Evolutionary conservation across 2,888 invertebrate genomes (phyloP).

Genomic region (Drosophila fulvimacula): DNA sequence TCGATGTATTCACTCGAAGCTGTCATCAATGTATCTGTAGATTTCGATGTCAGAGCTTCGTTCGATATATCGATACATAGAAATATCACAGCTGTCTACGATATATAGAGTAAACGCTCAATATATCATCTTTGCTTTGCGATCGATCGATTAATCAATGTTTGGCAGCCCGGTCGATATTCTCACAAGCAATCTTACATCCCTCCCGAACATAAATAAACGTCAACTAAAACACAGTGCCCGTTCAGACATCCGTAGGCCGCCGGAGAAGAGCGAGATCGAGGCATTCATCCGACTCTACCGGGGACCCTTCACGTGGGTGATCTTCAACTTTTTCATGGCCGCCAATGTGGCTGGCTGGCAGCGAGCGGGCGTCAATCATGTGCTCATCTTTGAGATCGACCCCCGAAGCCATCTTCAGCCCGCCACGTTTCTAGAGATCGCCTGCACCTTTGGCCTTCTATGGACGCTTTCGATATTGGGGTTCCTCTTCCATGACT

Average conservation of each 20-base stretch:
- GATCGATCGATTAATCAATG: background rate
- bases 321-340: constrained; percentile 95
- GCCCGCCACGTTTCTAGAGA: constrained; percentile 96
- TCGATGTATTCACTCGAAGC: too few relatives aligned
- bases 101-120: too few relatives aligned
- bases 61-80: background rate
- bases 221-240: constrained; percentile 30
- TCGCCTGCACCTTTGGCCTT: constrained; percentile 95
- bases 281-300: constrained; percentile 93
- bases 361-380: constrained; percentile 98
- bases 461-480: constrained; percentile 96
- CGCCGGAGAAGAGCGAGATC: constrained; percentile 33
- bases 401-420: constrained; percentile 96
- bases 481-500: constrained; percentile 87
- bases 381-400: constrained; percentile 97
- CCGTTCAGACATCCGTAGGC: constrained; percentile 46
- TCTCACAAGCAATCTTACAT: background rate
- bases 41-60: background rate
- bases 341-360: constrained; percentile 98
- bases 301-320: constrained; percentile 95
- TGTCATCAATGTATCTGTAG: background rate
- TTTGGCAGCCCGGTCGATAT: background rate
- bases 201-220: constrained; percentile 1
- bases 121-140: background rate
- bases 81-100: background rate